Evolutionary conservation across 2,113 vertebrate genomes (phyloP).

Genomic region (Aplodontia rufa): DNA sequence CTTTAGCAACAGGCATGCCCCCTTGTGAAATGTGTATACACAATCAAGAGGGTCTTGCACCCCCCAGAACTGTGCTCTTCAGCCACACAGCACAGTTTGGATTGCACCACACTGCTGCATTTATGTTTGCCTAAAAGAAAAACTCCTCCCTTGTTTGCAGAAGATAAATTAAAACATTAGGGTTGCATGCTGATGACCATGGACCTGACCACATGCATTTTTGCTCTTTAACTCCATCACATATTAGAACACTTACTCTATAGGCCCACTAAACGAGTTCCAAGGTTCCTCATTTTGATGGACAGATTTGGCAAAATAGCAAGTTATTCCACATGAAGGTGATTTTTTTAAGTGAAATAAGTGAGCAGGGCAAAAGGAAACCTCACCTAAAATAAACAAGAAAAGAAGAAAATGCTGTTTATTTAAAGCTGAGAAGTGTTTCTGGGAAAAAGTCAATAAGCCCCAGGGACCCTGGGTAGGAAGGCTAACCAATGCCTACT

Average conservation of each 20-base stretch:
- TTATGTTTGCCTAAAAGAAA: slow-evolving; percentile 82
- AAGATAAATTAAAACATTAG: slow-evolving; percentile 84
- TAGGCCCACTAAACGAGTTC: slow-evolving; percentile 66
- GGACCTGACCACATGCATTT: slow-evolving; percentile 64
- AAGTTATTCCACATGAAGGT: slow-evolving; percentile 75
- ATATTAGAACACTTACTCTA: slow-evolving; percentile 74
- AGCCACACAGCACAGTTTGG: slow-evolving; percentile 79
- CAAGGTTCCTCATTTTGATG: slow-evolving; percentile 74
- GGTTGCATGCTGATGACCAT: slow-evolving; percentile 66
- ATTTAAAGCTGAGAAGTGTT: slow-evolving; percentile 58
- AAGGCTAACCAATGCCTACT: background rate
- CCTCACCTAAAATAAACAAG: slow-evolving; percentile 73
- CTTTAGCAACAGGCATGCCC: slow-evolving; percentile 81
- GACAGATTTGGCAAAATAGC: slow-evolving; percentile 79
- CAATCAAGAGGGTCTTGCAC: slow-evolving; percentile 79
- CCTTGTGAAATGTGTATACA: slow-evolving; percentile 76
- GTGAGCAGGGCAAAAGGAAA: slow-evolving; percentile 59
- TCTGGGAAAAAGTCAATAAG: slow-evolving; percentile 62
- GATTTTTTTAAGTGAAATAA: slow-evolving; percentile 68
- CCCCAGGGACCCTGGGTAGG: slow-evolving; percentile 40
- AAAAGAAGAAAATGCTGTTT: slow-evolving; percentile 73
- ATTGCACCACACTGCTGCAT: slow-evolving; percentile 77
- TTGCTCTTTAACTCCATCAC: slow-evolving; percentile 68
- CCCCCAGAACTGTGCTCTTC: slow-evolving; percentile 64
- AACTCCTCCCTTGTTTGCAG: slow-evolving; percentile 82